Base-by-base conservation (phyloP, 2,888 invertebrate species). In the Lasioglossum zephyrum region DNA sequence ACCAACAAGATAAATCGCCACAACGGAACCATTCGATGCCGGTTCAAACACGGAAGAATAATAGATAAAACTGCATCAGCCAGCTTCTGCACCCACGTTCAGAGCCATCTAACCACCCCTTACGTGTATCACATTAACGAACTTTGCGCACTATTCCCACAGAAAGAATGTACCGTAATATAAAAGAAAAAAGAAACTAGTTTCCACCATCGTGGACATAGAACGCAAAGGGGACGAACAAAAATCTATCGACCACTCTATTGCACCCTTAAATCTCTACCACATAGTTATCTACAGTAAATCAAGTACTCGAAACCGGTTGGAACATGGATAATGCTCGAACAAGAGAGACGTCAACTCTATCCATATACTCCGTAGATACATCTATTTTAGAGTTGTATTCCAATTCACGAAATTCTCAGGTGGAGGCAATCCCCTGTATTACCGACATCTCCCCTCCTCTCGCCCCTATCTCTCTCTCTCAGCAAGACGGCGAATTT, bases 101-200 rank as follows among this genome's bases (percentile, higher is more conserved):
- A 73, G 57, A 60, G 73, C 79, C 72, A 41, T 72, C 57, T 78
- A 57, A 72, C 72, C 44, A 44, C 31, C 60, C 76, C 44, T 47
- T 9, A 16, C 41, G 4, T 11, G 41, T 39, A 76, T 76, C 76
- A 66, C 22, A 66, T 47, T 47, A 36, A 47, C 63, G n/a, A 66
- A n/a, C 11, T 60, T 66, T 47, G 18, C 31, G 6, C 60, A 31
- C 44, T 76, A 76, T 63, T 73, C 44, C 8, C 31, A 66, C 66
- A 16, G 63, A 31, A 18, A 66, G 2, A 16, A 31, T 66, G 6
- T 36, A 66, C 8, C 66, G 31, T 66, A 2, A 16, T 26, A 8
- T 16, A 39, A 36, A 36, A 66, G 31, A 36, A 22, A n/a, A 36
- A 22, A 22, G 31, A 36, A 22, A 36, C 36, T 6, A 22, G 36